Percentiles rank a stretch among this genome's conserved stretches.
Evolutionary conservation across 1,140 invertebrate species (phyloP).

Genomic region (Euwallacea similis): DNA sequence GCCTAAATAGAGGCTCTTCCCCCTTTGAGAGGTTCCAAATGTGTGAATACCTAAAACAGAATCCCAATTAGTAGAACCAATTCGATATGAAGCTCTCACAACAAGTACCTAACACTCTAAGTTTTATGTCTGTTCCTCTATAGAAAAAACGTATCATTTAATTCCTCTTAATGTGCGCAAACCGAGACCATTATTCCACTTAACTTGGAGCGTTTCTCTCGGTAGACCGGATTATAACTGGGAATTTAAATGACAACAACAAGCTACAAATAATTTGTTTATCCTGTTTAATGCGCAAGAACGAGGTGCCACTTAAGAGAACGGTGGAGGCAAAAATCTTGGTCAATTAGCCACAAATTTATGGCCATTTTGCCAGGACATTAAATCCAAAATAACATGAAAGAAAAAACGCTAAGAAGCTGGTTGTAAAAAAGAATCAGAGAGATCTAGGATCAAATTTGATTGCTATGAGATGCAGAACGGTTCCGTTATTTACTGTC

Average conservation of each 20-base stretch:
- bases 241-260: constrained; percentile 22
- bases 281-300: constrained; percentile 21
- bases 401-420: too few species aligned
- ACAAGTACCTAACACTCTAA: too few species aligned
- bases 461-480: too few species aligned
- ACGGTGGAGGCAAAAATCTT: constrained; percentile 7
- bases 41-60: too few species aligned
- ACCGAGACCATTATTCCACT: constrained; percentile 8
- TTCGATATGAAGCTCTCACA: too few species aligned
- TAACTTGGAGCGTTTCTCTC: constrained; percentile 4
- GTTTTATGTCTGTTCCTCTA: too few species aligned
- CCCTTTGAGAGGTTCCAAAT: too few species aligned
- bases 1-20: too few species aligned
- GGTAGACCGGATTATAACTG: constrained; percentile 14
- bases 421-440: constrained; percentile 7
- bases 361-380: not conserved
- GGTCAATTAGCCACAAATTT: constrained; percentile 16
- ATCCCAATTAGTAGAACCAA: too few species aligned
- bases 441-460: too few species aligned
- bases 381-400: not conserved
- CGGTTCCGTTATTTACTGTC: too few species aligned
- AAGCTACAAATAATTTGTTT: constrained; percentile 15
- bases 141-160: too few species aligned
- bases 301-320: constrained; percentile 12
- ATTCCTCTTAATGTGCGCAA: constrained; percentile 1